A percentile compares a stretch with the other conserved stretches of the same genome.
These are phyloP conservation scores for Zaprionus capensis DNA, from an alignment of 1,140 invertebrate genomes.

Conservation along the genomic window DNA sequence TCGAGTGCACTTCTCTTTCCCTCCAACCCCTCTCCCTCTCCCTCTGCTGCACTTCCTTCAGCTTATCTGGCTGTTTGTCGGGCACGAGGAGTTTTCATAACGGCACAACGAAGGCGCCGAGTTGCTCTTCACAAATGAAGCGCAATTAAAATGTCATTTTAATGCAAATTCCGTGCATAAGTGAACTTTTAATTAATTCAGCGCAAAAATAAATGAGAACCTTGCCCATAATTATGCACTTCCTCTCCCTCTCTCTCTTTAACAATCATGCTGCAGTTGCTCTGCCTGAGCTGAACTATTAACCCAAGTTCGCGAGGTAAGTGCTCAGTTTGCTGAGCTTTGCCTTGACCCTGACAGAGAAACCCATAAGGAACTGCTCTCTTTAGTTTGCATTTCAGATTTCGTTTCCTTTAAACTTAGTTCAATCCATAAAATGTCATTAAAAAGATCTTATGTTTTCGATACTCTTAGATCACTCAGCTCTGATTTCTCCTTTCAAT, in stretches of 20 bases:
- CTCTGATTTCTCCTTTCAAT: neutral
- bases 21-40: neutral
- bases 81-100: conserved; percentile 59
- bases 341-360: neutral
- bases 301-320: conserved; percentile 6
- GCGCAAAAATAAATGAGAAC: conserved; percentile 77
- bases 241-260: neutral
- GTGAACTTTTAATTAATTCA: conserved; percentile 83
- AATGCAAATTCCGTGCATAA: conserved; percentile 82
- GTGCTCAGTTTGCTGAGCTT: conserved; percentile 3
- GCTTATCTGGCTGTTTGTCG: conserved; percentile 4
- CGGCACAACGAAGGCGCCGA: conserved; percentile 21
- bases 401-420: too few relatives aligned
- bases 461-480: neutral
- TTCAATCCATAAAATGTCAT: neutral
- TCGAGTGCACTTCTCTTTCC: conserved; percentile 58
- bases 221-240: conserved; percentile 75
- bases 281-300: conserved; percentile 1
- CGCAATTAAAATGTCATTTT: conserved; percentile 82
- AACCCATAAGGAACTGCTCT: too few relatives aligned
- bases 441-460: neutral
- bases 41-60: neutral
- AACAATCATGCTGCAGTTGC: conserved; percentile 34
- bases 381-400: too few relatives aligned
- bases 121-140: conserved; percentile 74